Evolutionary conservation across 2,797 vertebrate species (phyloP).

Genomic region (Acanthopagrus latus): DNA sequence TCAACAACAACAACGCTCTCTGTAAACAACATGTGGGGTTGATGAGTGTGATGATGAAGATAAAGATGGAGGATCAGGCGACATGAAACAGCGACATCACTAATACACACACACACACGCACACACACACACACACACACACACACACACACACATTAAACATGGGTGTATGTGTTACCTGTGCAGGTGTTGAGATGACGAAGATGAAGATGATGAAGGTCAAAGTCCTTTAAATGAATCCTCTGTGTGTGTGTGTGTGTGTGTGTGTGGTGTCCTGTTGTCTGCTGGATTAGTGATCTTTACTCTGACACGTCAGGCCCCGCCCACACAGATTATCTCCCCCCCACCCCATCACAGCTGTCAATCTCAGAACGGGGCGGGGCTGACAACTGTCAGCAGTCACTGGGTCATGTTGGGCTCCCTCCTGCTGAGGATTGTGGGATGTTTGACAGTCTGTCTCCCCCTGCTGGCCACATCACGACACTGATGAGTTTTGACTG

Average conservation of each 20-base stretch:
- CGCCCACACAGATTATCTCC: slow-evolving; percentile 61
- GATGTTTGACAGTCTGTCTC: slow-evolving; percentile 12
- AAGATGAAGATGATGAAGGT: slow-evolving; percentile 7
- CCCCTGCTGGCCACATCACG: background rate
- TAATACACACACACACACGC: background rate
- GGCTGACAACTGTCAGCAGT: slow-evolving; percentile 14
- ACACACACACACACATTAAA: background rate
- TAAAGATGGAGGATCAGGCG: background rate
- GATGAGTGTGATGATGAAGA: background rate
- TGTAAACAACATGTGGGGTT: too few relatives aligned
- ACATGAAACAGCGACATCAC: background rate
- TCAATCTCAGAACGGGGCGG: slow-evolving; percentile 8
- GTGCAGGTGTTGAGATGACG: slow-evolving; percentile 33
- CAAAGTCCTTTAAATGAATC: background rate
- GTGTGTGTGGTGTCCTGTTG: slow-evolving; percentile 27
- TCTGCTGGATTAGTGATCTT: slow-evolving; percentile 65
- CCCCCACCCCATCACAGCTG: background rate
- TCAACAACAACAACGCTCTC: too few relatives aligned
- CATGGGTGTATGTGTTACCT: slow-evolving; percentile 36
- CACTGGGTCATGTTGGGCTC: background rate
- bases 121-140: background rate
- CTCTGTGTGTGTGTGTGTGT: background rate
- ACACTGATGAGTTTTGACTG: too few relatives aligned
- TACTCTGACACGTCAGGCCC: slow-evolving; percentile 49
- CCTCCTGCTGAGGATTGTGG: slow-evolving; percentile 24